These are phyloP conservation scores for Lasioglossum oenotherae DNA, from an alignment of 2,888 invertebrate genomes.

Conservation along the genomic window DNA sequence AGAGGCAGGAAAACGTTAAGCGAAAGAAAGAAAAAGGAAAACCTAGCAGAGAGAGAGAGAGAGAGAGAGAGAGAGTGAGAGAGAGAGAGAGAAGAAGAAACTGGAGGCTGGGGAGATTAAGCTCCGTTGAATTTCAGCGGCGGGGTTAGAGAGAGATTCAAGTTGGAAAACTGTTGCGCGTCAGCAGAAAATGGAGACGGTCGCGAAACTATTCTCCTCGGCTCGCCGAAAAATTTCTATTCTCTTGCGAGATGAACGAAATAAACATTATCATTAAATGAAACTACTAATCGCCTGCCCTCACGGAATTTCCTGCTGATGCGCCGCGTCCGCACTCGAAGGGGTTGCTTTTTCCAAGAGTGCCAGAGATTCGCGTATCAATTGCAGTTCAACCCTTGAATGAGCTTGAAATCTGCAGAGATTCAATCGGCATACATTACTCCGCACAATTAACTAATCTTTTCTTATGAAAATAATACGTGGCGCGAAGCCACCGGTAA, in stretches of 20 bases:
- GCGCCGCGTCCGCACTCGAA: not conserved
- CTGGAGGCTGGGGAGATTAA: slow-evolving; percentile 30
- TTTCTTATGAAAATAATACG: too few relatives aligned
- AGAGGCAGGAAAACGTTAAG: slow-evolving; percentile 48
- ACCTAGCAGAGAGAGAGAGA: not conserved
- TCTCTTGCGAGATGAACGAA: not conserved
- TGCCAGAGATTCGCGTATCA: not conserved
- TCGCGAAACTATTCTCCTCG: slow-evolving; percentile 23
- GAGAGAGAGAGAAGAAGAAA: not conserved
- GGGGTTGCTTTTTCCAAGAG: not conserved
- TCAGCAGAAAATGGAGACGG: slow-evolving; percentile 42
- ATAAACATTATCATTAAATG: slow-evolving; percentile 7
- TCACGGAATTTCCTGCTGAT: slow-evolving; percentile 10
- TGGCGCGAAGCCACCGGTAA: too few relatives aligned
- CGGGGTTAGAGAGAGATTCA: slow-evolving; percentile 16
- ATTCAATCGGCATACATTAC: not conserved
- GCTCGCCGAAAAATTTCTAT: slow-evolving; percentile 15
- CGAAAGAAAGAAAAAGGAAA: slow-evolving; percentile 19
- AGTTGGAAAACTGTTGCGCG: slow-evolving; percentile 52
- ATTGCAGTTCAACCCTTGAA: not conserved
- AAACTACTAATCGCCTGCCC: slow-evolving; percentile 15
- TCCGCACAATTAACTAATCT: too few relatives aligned
- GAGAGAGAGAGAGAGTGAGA: not conserved
- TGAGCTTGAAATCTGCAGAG: not conserved
- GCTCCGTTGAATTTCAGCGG: slow-evolving; percentile 41